Evolutionary conservation across 2,797 vertebrate species (phyloP), one percentile per base, ranked within the genome.

Genomic region (Harpagifer antarcticus): DNA sequence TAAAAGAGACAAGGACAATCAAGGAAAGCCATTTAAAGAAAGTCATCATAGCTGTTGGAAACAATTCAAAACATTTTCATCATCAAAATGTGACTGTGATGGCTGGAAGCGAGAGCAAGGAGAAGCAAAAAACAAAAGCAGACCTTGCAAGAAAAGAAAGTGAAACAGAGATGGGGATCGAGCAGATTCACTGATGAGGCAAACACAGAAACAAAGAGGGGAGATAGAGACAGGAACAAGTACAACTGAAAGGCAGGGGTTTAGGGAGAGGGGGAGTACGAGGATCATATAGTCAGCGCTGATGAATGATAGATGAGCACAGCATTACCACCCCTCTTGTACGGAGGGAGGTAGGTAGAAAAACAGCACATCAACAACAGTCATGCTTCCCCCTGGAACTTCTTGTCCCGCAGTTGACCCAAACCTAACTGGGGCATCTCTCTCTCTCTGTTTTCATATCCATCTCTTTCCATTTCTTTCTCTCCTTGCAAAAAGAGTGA

Each of bases 241-340:
- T 42, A 19, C 58, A 66, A 48, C 45, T 47, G 31, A 65, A 62
- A 70, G 27, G 58, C 12, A 33, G 13, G 27, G 23, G 10, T 3
- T 2, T 27, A 27, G 48, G 12, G 56, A n/a, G 62, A 13, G 56
- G 16, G 13, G 17, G 54, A 42, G 50, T 60, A 55, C 1, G 17
- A 78, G 64, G 49, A 91, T 93, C 87, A 89, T 84, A 87, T 77
- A 64, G 84, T 88, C 80, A 72, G 56, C 49, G 9, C 42, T 78
- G 71, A 85, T 91, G 79, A 90, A 93, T 86, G 78, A 89, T 91
- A 76, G 73, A 93, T 91, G 88, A 92, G 81, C 0, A 2, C 60
- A 84, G 71, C 89, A 89, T 87, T 88, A 79, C 73, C 58, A 81
- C 20, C 73, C 64, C 48, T 81, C 69, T 40, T 64, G 59, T 45